Percentiles rank a stretch among this genome's conserved stretches.
Conservation (phyloP, 1,140 invertebrate species). For the Trachelipus rathkii region DNA sequence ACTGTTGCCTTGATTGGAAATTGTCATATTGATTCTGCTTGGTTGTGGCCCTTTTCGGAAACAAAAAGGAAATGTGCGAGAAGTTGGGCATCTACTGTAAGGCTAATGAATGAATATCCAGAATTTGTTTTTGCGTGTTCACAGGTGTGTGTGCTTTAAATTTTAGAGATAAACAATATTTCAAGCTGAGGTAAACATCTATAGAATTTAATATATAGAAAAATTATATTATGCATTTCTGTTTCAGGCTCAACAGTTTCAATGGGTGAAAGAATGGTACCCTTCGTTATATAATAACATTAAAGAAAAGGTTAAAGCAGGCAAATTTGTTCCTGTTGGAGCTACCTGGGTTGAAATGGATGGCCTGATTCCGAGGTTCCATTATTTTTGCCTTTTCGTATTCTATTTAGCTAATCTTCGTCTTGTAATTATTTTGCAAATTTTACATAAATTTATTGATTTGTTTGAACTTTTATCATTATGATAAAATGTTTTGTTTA, state of each 20-base stretch:
- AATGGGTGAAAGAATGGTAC: conserved; percentile 56
- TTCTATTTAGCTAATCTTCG: too few relatives aligned
- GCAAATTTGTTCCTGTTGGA: conserved; percentile 26
- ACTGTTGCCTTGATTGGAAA: conserved; percentile 55
- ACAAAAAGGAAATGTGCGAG: conserved; percentile 57
- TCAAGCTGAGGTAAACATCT: background rate
- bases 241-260: conserved; percentile 56
- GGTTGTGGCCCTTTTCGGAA: conserved; percentile 59
- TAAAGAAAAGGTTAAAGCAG: conserved; percentile 35
- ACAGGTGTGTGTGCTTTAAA: conserved; percentile 49
- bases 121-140: conserved; percentile 56
- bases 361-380: conserved; percentile 16
- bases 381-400: background rate
- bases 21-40: conserved; percentile 58
- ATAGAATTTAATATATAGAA: background rate
- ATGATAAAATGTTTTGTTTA: too few relatives aligned
- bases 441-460: too few relatives aligned
- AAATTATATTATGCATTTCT: background rate
- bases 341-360: conserved; percentile 27
- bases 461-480: too few relatives aligned
- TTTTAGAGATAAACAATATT: background rate
- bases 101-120: conserved; percentile 56
- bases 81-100: conserved; percentile 53
- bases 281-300: conserved; percentile 53
- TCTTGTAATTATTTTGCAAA: too few relatives aligned